A percentile compares a stretch with the other conserved stretches of the same genome.
phyloP scores from a whole-genome alignment of 2,888 invertebrate species.

The Adela reaumurella region DNA sequence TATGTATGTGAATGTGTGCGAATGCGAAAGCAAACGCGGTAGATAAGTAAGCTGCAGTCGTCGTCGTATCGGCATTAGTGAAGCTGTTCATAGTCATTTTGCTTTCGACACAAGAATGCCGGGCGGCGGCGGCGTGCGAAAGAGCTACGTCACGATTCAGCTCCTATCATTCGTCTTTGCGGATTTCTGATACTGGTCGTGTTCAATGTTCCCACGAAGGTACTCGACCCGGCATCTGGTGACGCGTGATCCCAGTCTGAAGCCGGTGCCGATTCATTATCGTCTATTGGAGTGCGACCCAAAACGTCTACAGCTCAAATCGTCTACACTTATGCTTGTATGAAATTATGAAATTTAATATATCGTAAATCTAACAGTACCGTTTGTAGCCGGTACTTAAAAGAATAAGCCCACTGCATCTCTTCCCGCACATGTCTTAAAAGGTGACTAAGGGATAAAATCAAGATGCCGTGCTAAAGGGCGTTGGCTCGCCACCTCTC shows the following conservation, averaged over 20 bases:
- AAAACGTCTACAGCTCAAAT: background rate
- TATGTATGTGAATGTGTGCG: too few species aligned
- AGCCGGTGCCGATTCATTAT: background rate
- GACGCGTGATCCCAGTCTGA: background rate
- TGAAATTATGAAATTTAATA: too few species aligned
- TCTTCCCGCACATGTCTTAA: too few species aligned
- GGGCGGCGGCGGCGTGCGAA: background rate
- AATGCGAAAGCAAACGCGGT: too few species aligned
- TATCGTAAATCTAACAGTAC: too few species aligned
- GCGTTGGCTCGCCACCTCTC: too few species aligned
- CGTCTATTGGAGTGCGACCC: background rate
- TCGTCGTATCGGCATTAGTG: background rate
- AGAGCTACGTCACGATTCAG: background rate
- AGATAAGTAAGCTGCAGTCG: background rate
- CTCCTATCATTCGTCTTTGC: background rate
- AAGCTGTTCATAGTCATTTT: background rate
- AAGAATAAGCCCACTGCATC: too few species aligned
- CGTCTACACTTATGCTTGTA: background rate
- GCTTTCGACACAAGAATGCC: background rate
- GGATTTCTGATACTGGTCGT: background rate
- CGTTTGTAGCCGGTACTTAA: too few species aligned
- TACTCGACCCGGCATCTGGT: background rate
- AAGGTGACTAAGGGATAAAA: too few species aligned
- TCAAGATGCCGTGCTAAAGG: too few species aligned
- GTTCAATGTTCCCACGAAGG: background rate